A percentile compares a stretch with the other conserved stretches of the same genome.
Conservation (phyloP, 2,797 vertebrate genomes). For the Anableps anableps region DNA sequence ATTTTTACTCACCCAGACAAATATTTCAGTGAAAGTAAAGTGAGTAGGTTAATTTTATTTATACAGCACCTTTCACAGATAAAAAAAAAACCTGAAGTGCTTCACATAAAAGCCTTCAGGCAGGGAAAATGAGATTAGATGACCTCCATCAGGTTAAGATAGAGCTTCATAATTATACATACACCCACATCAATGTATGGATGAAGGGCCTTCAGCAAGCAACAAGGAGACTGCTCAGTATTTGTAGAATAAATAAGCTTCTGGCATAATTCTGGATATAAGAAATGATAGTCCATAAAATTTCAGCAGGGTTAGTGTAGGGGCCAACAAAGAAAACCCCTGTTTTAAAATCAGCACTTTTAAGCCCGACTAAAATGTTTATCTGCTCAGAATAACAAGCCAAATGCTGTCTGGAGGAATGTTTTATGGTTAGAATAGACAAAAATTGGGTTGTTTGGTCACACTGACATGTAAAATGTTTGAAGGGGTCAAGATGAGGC, state of each 20-base stretch:
- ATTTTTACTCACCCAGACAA: not conserved
- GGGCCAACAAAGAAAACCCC: not conserved
- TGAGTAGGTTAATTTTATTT: not conserved
- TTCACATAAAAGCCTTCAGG: not conserved
- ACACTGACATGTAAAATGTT: not conserved
- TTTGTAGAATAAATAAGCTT: not conserved
- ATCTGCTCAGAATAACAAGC: not conserved
- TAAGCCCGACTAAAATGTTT: not conserved
- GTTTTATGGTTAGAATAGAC: not conserved
- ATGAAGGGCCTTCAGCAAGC: not conserved
- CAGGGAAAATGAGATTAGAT: not conserved
- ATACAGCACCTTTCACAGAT: not conserved
- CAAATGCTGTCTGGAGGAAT: not conserved
- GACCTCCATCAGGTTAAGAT: not conserved
- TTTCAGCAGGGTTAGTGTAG: not conserved
- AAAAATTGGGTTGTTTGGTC: not conserved
- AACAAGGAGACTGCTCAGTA: not conserved
- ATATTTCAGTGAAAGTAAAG: not conserved
- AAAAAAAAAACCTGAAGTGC: not conserved
- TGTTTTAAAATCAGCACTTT: not conserved
- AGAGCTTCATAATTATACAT: not conserved
- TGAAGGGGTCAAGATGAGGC: not conserved
- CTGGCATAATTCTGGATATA: not conserved
- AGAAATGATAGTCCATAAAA: not conserved
- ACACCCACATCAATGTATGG: not conserved